Evolutionary conservation across 2,888 invertebrate genomes (phyloP).

Genomic region (Polia nebulosa): DNA sequence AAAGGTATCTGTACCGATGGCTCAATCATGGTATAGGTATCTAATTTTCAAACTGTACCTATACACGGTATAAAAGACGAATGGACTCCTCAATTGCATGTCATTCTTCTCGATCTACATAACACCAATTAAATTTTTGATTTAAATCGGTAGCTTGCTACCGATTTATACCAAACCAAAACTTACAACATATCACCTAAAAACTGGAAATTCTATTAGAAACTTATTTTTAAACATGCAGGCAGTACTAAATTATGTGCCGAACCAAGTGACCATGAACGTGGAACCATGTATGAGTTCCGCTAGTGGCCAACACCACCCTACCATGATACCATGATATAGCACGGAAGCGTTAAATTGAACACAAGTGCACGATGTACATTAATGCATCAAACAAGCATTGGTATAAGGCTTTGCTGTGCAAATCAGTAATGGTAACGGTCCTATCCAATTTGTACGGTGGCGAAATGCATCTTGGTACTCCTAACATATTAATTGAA

Average conservation of each 20-base stretch:
- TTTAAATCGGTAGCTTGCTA: not conserved
- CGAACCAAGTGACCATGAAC: conserved; percentile 67
- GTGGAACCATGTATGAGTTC: conserved; percentile 63
- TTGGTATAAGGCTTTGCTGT: fast-evolving
- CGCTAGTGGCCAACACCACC: conserved; percentile 63
- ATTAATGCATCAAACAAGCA: conserved; percentile 30
- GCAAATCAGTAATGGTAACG: conserved; percentile 15
- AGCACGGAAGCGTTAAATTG: conserved; percentile 25
- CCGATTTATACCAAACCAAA: not conserved
- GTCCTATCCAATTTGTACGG: not conserved
- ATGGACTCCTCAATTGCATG: not conserved
- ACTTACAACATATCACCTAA: not conserved
- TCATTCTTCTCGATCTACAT: not conserved
- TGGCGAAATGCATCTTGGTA: conserved; percentile 4
- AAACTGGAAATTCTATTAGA: conserved; percentile 27
- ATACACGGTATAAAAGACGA: too few relatives aligned
- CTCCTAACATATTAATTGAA: conserved; percentile 60
- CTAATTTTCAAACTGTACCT: too few relatives aligned
- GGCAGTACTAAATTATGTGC: conserved; percentile 51
- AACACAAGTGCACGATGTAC: conserved; percentile 21
- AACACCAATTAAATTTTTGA: not conserved
- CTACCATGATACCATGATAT: conserved; percentile 37
- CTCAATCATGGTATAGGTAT: too few relatives aligned
- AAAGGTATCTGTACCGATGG: too few relatives aligned
- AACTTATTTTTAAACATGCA: conserved; percentile 29